Base-by-base conservation (phyloP, 1,140 invertebrate genomes). In the Drosophila kurseongensis region DNA sequence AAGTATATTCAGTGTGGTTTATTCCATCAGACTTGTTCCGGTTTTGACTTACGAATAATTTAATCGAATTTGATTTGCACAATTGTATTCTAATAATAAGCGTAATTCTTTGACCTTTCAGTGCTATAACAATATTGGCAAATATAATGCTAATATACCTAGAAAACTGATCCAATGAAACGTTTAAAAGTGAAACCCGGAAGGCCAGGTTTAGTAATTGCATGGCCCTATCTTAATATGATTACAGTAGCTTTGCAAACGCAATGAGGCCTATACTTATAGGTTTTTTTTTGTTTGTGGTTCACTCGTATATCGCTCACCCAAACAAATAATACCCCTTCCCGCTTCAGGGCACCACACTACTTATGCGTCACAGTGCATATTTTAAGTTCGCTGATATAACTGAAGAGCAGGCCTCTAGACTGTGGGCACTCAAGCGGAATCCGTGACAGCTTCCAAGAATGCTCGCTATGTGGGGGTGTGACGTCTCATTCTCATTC, bases 311-410 rank as follows among this genome's bases (percentile, higher is more conserved):
- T 59, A 88, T 82, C 52, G 59, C 67, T 80, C 75, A 73, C 42
- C 66, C 72, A 60, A 67, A 35, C 65, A 66, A 44, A 36, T 16
- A 23, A 23, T 27, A 4, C 36, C 2, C 18, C n/a, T 29, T 40
- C 36, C 60, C 27, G 54, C 72, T 38, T 27, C 29, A 68, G 65
- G 47, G 60, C 65, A 60, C 56, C 42, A 27, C 73, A 45, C 51
- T 48, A 16, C 73, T 45, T 69, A 88, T 89, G 84, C 84, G 84
- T 88, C 84, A 88, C 72, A 67, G 72, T 89, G 83, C 72, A 88
- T 88, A 88, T 88, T 88, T 88, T 75, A 84, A 71, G 84, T 68
- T 50, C 35, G 76, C 77, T 77, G 84, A 88, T 89, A 78, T 89
- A 89, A 88, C 73, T 67, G 74, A 16, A 16, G 54, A 65, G 41